These are phyloP conservation scores for Microdon myrmicae DNA, from an alignment of 2,888 invertebrate genomes.

Conservation along the genomic window DNA sequence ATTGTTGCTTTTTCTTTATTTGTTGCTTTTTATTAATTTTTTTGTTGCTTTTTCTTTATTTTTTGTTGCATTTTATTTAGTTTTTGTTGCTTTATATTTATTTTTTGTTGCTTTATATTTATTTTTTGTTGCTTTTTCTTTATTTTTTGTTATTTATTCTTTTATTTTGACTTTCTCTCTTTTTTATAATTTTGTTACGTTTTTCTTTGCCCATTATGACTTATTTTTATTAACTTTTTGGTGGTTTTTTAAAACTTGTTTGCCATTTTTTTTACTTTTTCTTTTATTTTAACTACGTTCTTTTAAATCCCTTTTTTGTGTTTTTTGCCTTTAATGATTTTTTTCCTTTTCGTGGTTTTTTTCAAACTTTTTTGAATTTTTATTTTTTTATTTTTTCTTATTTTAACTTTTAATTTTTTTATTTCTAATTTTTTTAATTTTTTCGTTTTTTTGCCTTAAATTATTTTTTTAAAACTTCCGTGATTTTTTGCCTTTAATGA, in stretches of 20 bases:
- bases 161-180: neutral
- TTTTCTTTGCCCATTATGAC: neutral
- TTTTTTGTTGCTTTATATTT: neutral
- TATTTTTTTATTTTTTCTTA: neutral
- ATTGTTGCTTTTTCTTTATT: conserved; percentile 3
- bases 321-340: conserved; percentile 1
- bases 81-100: neutral
- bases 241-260: neutral
- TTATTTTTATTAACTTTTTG: neutral
- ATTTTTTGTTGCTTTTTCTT: neutral
- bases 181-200: neutral
- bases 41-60: neutral
- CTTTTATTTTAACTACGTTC: neutral
- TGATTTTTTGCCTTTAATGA: neutral
- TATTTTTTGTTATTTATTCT: neutral
- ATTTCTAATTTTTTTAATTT: neutral
- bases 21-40: no score
- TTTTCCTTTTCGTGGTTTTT: neutral
- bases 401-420: neutral
- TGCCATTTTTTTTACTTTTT: neutral
- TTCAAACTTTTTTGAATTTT: neutral
- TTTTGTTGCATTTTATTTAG: neutral
- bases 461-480: neutral
- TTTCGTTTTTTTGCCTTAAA: neutral
- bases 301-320: neutral